Evolutionary conservation across 1,140 invertebrate genomes (phyloP), one percentile per base, ranked within the genome.

Genomic region (Cheumatopsyche charites): DNA sequence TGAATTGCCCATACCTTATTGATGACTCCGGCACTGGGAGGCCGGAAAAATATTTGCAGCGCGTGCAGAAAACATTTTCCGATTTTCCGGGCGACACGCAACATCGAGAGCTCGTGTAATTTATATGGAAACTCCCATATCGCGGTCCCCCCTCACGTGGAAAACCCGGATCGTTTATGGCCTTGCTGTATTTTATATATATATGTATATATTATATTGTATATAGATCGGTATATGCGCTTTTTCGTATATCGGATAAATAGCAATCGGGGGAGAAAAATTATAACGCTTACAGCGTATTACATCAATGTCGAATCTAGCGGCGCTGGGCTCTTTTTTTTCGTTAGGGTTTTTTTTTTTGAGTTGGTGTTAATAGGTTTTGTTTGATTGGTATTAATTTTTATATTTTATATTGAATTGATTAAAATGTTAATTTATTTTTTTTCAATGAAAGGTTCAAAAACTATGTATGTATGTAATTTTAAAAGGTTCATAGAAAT

Each of bases 1-100:
- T 63, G 62, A 63, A 66, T 66, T 66, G 43, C 17, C 41, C 41
- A 45, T 47, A 21, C 41, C 41, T 45, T 66, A 45, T 66, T 47
- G 63, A 66, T 66, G 63, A 66, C 63, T 42, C n/a, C 43, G 41
- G 3, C 3, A 13, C 19, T 49, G 19, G 3, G 29, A 36, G 9
- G 29, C 29, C 3, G 3, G 41, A 19, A 21, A 63, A 63, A 63
- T 63, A 63, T 63, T 63, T 43, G 29, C 62, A 42, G 21, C 47
- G 47, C 47, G 47, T 52, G 47, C 47, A 17, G 55, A 26, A 58
- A 58, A 36, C 23, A 58, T 58, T 58, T 58, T 58, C 55, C 55
- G 55, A 58, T 58, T 58, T 58, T 58, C 55, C 43, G 12, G 43
- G 55, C 55, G 55, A 58, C 55, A 58, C 55, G 55, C 55, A 58